Conservation (phyloP, 2,888 invertebrate species). For the Panorpa germanica region DNA sequence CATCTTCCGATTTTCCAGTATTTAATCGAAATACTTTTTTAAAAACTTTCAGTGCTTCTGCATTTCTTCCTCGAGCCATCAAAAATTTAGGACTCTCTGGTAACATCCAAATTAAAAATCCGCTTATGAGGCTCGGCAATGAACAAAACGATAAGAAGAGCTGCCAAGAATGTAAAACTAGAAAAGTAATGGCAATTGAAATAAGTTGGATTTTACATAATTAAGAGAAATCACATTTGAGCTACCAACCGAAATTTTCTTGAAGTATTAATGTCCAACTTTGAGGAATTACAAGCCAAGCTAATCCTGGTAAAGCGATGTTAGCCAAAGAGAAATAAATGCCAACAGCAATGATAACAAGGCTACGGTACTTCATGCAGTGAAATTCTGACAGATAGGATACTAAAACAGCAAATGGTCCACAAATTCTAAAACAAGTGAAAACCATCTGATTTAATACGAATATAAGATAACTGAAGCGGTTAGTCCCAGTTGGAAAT, state of each 20-base stretch:
- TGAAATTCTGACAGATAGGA: constrained; percentile 60
- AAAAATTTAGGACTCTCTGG: constrained; percentile 69
- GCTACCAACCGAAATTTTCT: constrained; percentile 19
- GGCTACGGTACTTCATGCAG: constrained; percentile 37
- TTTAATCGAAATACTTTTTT: constrained; percentile 43
- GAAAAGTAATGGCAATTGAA: constrained; percentile 10
- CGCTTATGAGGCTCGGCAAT: constrained; percentile 46
- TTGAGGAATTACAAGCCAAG: constrained; percentile 50
- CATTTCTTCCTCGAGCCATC: constrained; percentile 44
- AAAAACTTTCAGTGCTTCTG: constrained; percentile 44
- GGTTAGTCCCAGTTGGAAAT: no score
- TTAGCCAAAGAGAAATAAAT: constrained; percentile 45
- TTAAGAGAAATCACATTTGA: constrained; percentile 2
- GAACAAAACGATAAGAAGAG: constrained; percentile 33
- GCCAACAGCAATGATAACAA: constrained; percentile 43
- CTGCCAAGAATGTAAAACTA: constrained; percentile 41
- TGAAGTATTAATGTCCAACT: constrained; percentile 29
- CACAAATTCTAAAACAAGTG: constrained; percentile 43
- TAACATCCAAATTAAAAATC: constrained; percentile 34
- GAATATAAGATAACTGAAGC: no score
- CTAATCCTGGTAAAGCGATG: constrained; percentile 43
- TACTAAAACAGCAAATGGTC: constrained; percentile 54
- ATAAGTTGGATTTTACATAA: no score
- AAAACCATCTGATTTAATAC: no score
- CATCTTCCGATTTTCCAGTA: constrained; percentile 35